Base-by-base conservation (phyloP, 2,113 vertebrate species). In the Chinchilla lanigera region DNA sequence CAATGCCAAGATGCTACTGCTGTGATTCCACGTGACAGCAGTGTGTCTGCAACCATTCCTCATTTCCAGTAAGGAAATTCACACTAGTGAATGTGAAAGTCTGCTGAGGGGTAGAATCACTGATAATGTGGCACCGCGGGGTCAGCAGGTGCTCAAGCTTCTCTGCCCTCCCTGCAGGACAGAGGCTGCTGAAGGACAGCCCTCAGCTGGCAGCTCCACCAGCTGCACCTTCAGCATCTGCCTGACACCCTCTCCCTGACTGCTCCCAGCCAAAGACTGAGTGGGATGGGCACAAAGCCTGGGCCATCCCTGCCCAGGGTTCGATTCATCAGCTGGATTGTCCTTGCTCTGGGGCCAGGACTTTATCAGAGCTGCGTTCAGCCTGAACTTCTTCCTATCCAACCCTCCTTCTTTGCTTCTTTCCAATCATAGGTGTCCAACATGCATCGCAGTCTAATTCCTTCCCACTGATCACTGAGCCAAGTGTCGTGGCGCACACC, bases 241-340 rank as follows among this genome's bases (percentile, higher is more conserved):
- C 13, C 22, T 14, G n/a, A 13, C 20, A n/a, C 6, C 9, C 12
- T 16, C 6, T 44, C 14, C 35, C 11, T 19, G 0, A 16, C 35
- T 16, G 60, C 61, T 89, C 35, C 67, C 1, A 4, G 5, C n/a
- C 58, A 35, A 2, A 19, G 80, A 52, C 10, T 0, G 0, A 63
- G 71, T 17, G 0, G 7, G 4, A 4, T 9, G 20, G n/a, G 60
- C 30, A 6, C 4, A 26, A 35, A 61, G 4, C 17, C 84, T 9
- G 6, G 8, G 54, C 12, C 20, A 38, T 13, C 52, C 38, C 73
- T 67, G 20, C 56, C 33, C 73, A 73, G 1, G 1, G 33, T 7
- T 5, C 20, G 4, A 16, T 7, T 60, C 19, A 22, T 50, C 13
- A 13, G 0, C 20, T 26, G 26, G 4, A 33, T 4, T 11, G 17